These are phyloP conservation scores for Erynnis tages DNA, from an alignment of 2,888 invertebrate species.

Conservation along the genomic window DNA sequence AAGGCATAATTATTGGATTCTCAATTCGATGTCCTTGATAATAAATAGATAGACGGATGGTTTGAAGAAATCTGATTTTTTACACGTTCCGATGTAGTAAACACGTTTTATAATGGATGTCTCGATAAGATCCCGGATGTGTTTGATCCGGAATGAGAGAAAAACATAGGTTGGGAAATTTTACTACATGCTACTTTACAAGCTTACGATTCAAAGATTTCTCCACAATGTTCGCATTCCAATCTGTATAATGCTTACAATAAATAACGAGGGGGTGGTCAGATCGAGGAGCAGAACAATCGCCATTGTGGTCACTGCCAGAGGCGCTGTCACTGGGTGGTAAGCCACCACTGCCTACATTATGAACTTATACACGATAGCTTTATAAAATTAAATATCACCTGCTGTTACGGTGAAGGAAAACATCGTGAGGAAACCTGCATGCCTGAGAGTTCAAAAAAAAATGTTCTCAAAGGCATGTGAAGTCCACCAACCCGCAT, in stretches of 20 bases:
- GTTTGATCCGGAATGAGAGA: not conserved
- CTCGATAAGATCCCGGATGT: conserved; percentile 20
- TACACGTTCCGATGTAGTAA: conserved; percentile 7
- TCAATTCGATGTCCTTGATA: conserved; percentile 43
- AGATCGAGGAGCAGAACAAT: conserved; percentile 63
- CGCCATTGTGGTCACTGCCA: conserved; percentile 69
- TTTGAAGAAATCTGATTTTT: conserved; percentile 16
- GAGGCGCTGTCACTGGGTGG: conserved; percentile 68
- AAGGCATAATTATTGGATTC: conserved; percentile 46
- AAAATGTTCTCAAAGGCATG: no score
- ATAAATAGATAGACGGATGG: conserved; percentile 17
- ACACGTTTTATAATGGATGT: conserved; percentile 14
- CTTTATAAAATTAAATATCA: no score
- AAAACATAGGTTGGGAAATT: not conserved
- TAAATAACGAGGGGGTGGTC: conserved; percentile 54
- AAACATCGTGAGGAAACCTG: no score
- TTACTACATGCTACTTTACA: no score
- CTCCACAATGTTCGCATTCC: not conserved
- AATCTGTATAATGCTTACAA: conserved; percentile 48
- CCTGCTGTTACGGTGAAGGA: no score
- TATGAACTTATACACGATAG: no score
- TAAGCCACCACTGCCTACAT: no score
- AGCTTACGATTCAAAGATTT: no score
- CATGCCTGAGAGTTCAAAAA: no score
- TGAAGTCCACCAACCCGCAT: no score